These are phyloP conservation scores for Ormyrus rosae DNA, from an alignment of 2,888 invertebrate species.

Conservation along the genomic window DNA sequence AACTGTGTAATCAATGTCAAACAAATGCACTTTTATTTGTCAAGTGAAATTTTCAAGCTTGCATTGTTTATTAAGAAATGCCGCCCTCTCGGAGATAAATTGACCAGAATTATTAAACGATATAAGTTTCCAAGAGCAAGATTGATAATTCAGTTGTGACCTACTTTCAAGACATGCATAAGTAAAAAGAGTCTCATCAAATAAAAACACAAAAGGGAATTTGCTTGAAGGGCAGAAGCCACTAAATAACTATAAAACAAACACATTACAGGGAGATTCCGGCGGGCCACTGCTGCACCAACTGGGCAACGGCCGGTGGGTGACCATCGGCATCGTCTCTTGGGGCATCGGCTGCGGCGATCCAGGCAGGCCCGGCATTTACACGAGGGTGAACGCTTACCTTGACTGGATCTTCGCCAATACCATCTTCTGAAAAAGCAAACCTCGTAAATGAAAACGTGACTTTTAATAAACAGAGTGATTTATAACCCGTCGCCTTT, in stretches of 20 bases:
- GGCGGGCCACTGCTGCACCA: constrained; percentile 89
- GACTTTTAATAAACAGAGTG: too few species aligned
- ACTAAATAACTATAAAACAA: neutral
- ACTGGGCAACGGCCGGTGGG: constrained; percentile 85
- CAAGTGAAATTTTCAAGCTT: too few species aligned
- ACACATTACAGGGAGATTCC: constrained; percentile 83
- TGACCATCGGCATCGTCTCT: constrained; percentile 87
- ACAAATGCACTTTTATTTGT: too few species aligned
- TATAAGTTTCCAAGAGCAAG: too few species aligned
- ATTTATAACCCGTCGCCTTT: too few species aligned
- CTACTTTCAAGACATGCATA: neutral
- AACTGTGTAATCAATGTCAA: too few species aligned
- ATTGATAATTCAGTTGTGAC: too few species aligned
- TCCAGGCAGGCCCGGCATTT: constrained; percentile 86
- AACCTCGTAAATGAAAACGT: too few species aligned
- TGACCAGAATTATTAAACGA: too few species aligned
- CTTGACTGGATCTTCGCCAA: constrained; percentile 84
- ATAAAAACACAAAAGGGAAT: neutral
- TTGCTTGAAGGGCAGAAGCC: neutral
- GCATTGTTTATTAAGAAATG: too few species aligned
- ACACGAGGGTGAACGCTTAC: constrained; percentile 85
- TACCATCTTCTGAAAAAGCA: constrained; percentile 74
- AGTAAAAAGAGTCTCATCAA: neutral
- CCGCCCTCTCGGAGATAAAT: too few species aligned
- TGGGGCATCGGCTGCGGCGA: constrained; percentile 91